Evolutionary conservation across 2,113 vertebrate genomes (phyloP).

Genomic region (Danio rerio): GRCz12tu NC_133194.1:2647501-2648000

Average conservation of each 20-base stretch:
- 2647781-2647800: constrained; percentile 52
- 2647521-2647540: neutral
- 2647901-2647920: constrained; percentile 68
- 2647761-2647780: constrained; percentile 87
- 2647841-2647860: constrained; percentile 72
- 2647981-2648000: constrained; percentile 79
- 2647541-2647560: neutral
- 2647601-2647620: constrained; percentile 59
- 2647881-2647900: constrained; percentile 52
- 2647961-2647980: constrained; percentile 82
- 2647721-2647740: constrained; percentile 68
- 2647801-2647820: constrained; percentile 81
- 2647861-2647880: constrained; percentile 78
- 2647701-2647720: constrained; percentile 72
- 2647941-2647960: constrained; percentile 75
- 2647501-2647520: no score
- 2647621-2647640: constrained; percentile 65
- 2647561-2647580: constrained; percentile 16
- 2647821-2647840: constrained; percentile 74
- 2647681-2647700: constrained; percentile 76
- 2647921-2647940: constrained; percentile 71
- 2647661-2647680: constrained; percentile 78
- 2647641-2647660: constrained; percentile 67
- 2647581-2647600: constrained; percentile 10
- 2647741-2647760: constrained; percentile 78